Conservation (phyloP, 1,140 invertebrate species). For the Drosophila bipectinata region DNA sequence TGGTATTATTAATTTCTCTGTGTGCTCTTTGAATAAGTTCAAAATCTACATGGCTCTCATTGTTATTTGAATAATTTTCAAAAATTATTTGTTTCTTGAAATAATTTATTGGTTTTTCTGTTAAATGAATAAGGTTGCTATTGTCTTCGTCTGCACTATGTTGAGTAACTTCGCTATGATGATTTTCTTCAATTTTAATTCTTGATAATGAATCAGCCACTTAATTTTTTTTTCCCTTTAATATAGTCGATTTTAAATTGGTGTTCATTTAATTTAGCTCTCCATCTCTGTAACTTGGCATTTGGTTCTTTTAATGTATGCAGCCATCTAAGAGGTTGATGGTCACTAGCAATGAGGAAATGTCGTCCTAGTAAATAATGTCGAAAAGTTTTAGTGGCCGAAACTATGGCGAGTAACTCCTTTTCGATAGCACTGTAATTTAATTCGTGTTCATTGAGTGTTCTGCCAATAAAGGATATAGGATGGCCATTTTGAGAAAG, state of each 20-base stretch:
- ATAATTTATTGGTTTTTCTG: no score
- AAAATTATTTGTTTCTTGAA: no score
- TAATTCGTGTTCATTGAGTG: conserved; percentile 14
- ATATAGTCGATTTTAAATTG: not conserved
- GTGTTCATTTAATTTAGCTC: conserved; percentile 5
- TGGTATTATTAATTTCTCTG: no score
- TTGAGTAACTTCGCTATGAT: not conserved
- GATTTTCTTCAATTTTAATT: not conserved
- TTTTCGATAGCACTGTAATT: conserved; percentile 7
- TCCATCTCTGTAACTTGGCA: conserved; percentile 8
- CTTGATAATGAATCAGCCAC: not conserved
- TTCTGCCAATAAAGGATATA: not conserved
- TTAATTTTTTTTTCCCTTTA: not conserved
- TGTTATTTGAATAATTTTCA: no score
- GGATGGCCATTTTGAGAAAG: conserved; percentile 2
- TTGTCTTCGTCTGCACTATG: no score
- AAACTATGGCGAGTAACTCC: conserved; percentile 10
- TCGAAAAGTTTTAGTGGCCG: not conserved
- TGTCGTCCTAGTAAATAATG: conserved; percentile 6
- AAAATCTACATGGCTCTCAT: no score
- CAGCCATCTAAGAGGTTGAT: not conserved
- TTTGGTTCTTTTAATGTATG: not conserved
- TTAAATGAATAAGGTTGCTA: no score
- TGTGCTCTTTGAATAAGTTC: no score
- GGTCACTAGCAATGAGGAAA: conserved; percentile 7